A percentile compares a stretch with the other conserved stretches of the same genome.
Evolutionary conservation across 1,140 invertebrate genomes (phyloP).

Genomic region (Drosophila sucinea): DNA sequence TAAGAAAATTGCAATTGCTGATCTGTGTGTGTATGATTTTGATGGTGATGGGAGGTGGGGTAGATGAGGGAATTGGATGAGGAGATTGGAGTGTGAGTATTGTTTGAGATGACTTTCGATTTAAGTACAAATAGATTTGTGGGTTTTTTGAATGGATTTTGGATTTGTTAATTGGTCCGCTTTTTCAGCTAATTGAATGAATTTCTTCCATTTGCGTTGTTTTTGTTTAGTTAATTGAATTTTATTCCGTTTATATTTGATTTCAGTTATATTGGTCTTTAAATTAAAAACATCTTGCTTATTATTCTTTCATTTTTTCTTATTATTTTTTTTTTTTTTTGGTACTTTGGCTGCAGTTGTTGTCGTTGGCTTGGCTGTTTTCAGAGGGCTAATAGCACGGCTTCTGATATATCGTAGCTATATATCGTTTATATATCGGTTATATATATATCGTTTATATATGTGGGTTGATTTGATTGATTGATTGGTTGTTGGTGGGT

Average conservation of each 20-base stretch:
- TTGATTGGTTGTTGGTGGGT: conserved; percentile 62
- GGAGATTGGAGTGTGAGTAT: neutral
- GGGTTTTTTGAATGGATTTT: conserved; percentile 7
- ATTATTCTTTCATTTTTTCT: conserved; percentile 8
- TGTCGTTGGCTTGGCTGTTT: conserved; percentile 31
- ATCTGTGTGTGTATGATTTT: conserved; percentile 10
- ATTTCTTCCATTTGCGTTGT: conserved; percentile 74
- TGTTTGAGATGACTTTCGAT: conserved; percentile 3
- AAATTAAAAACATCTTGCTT: conserved; percentile 17
- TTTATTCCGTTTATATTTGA: conserved; percentile 7
- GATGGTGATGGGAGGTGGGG: neutral
- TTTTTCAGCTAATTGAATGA: conserved; percentile 45
- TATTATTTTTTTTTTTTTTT: conserved; percentile 56
- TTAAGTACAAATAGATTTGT: conserved; percentile 15
- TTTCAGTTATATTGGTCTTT: conserved; percentile 21
- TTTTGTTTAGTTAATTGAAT: conserved; percentile 25
- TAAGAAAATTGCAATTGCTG: conserved; percentile 13
- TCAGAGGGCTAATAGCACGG: conserved; percentile 81
- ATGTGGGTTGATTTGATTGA: conserved; percentile 46
- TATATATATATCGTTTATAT: conserved; percentile 27
- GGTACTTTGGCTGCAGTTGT: conserved; percentile 72
- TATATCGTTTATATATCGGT: conserved; percentile 14
- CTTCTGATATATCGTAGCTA: conserved; percentile 83
- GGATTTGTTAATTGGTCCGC: conserved; percentile 23
- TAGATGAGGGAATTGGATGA: neutral